phyloP scores from a whole-genome alignment of 1,140 invertebrate species.

The Laupala kohalensis region DNA sequence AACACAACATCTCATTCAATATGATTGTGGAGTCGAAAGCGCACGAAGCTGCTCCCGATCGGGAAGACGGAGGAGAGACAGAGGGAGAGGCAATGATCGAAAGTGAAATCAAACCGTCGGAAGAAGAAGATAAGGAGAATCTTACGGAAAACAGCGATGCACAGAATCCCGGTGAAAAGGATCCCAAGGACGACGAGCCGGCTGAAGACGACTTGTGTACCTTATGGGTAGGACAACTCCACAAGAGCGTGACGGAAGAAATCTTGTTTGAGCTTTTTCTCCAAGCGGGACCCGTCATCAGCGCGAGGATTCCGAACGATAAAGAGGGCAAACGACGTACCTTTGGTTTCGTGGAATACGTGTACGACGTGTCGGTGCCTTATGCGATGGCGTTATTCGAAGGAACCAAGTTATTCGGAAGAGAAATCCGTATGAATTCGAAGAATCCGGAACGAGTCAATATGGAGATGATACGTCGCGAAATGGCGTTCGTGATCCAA shows the following conservation, averaged over 20 bases:
- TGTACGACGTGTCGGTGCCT: background rate
- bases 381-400: background rate
- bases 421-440: background rate
- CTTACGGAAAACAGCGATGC: too few relatives aligned
- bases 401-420: background rate
- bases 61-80: too few relatives aligned
- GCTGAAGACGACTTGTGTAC: background rate
- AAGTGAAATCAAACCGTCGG: too few relatives aligned
- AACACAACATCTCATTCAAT: too few relatives aligned
- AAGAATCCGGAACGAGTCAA: background rate
- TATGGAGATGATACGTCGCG: background rate
- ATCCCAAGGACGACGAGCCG: background rate
- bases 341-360: background rate
- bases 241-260: background rate
- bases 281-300: background rate
- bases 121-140: too few relatives aligned
- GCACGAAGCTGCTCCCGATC: too few relatives aligned
- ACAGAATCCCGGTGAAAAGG: too few relatives aligned
- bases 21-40: too few relatives aligned
- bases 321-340: background rate
- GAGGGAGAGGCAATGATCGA: too few relatives aligned
- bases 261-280: background rate
- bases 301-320: background rate
- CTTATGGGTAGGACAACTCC: background rate
- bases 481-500: too few relatives aligned